Conservation (phyloP, 2,797 vertebrate species). For the Agapornis canus region DNA sequence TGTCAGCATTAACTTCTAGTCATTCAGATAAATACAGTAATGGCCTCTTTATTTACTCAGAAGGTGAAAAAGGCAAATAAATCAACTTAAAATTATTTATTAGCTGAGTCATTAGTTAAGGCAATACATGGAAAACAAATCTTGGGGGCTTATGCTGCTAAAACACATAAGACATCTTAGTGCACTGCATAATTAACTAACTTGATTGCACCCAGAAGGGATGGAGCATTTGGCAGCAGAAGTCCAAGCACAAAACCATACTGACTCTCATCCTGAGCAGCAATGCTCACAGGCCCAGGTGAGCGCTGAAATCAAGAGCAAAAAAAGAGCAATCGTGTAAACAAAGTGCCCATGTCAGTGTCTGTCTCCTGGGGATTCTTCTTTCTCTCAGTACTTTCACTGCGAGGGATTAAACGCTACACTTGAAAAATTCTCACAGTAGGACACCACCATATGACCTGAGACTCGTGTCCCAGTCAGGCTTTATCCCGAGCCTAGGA, state of each 20-base stretch:
- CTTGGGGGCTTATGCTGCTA: not conserved
- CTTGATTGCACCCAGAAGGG: not conserved
- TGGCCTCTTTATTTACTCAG: not conserved
- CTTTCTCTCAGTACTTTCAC: not conserved
- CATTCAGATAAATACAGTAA: not conserved
- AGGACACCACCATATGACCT: not conserved
- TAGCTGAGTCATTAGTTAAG: not conserved
- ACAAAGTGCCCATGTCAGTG: not conserved
- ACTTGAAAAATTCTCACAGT: not conserved
- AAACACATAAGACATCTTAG: not conserved
- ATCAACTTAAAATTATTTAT: not conserved
- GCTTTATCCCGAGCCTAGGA: not conserved
- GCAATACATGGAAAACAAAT: not conserved
- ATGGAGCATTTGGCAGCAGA: rapidly evolving
- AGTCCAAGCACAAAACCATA: not conserved
- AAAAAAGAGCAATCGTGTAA: not conserved
- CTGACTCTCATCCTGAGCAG: not conserved
- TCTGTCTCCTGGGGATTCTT: not conserved
- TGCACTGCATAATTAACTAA: not conserved
- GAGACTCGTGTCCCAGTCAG: not conserved
- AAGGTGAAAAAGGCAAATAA: not conserved
- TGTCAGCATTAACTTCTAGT: not conserved
- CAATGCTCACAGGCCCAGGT: not conserved
- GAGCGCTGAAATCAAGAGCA: not conserved
- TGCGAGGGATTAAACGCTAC: not conserved